Evolutionary conservation across 2,888 invertebrate genomes (phyloP).

Genomic region (Ethmia dodecea): DNA sequence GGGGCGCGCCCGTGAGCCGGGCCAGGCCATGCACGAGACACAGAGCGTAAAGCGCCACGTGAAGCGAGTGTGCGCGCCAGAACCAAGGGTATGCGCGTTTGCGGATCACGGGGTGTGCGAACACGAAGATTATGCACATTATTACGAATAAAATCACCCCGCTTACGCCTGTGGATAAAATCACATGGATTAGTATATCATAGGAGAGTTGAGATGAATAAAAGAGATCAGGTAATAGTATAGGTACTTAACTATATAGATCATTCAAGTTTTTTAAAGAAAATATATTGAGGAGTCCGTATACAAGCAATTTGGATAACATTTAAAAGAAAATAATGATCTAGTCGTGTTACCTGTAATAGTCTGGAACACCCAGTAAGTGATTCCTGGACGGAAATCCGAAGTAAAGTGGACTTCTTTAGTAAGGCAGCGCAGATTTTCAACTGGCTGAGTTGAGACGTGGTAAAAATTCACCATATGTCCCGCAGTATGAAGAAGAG

Average conservation of each 20-base stretch:
- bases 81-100: slow-evolving; percentile 97
- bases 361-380: slow-evolving; percentile 97
- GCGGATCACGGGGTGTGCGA: slow-evolving; percentile 94
- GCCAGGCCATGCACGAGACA: slow-evolving; percentile 94
- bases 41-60: slow-evolving; percentile 90
- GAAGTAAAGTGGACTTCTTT: slow-evolving; percentile 96
- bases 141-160: slow-evolving; percentile 92
- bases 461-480: slow-evolving; percentile 99
- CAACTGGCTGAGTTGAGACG: slow-evolving; percentile 95
- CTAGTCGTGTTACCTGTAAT: slow-evolving; percentile 84
- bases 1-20: slow-evolving; percentile 91
- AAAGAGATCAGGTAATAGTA: too few species aligned
- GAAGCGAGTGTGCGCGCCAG: slow-evolving; percentile 95
- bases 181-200: too few species aligned
- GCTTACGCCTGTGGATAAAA: slow-evolving; percentile 90
- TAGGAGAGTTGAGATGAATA: too few species aligned
- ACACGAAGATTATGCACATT: slow-evolving; percentile 97
- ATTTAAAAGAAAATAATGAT: too few species aligned
- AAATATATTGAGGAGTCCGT: too few species aligned
- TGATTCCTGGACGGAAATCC: slow-evolving; percentile 95
- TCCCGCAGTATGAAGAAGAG: slow-evolving; percentile 93
- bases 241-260: too few species aligned
- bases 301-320: too few species aligned
- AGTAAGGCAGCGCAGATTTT: slow-evolving; percentile 93
- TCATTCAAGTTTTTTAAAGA: too few species aligned